A percentile compares a stretch with the other conserved stretches of the same genome.
phyloP scores from a whole-genome alignment of 2,888 invertebrate species.

The Diploptera punctata region DNA sequence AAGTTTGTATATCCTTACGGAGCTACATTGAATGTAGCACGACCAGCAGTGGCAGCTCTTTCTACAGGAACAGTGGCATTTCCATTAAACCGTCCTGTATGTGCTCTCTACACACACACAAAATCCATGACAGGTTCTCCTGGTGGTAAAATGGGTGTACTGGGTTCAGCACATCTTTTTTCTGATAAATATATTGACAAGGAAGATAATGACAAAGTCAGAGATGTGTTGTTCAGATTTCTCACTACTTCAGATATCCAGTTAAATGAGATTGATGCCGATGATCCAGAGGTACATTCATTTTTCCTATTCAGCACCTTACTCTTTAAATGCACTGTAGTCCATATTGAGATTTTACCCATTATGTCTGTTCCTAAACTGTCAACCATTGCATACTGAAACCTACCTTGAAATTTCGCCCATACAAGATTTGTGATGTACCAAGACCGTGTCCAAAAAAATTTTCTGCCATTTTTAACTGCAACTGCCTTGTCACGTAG shows the following conservation, averaged over 20 bases:
- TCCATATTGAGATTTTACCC: too few relatives aligned
- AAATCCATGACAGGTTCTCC: slow-evolving; percentile 49
- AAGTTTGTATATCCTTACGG: slow-evolving; percentile 95
- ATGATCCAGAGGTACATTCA: slow-evolving; percentile 87
- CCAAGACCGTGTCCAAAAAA: too few relatives aligned
- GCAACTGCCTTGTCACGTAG: too few relatives aligned
- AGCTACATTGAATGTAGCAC: slow-evolving; percentile 90
- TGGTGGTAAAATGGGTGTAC: slow-evolving; percentile 80
- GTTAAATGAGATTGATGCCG: slow-evolving; percentile 84
- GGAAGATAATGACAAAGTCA: slow-evolving; percentile 89
- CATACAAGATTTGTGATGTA: too few relatives aligned
- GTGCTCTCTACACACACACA: slow-evolving; percentile 77
- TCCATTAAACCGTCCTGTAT: slow-evolving; percentile 91
- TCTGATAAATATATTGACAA: slow-evolving; percentile 92
- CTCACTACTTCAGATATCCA: slow-evolving; percentile 69
- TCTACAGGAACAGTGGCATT: slow-evolving; percentile 94
- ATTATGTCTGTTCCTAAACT: too few relatives aligned
- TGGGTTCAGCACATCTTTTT: slow-evolving; percentile 93
- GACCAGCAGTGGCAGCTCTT: slow-evolving; percentile 86
- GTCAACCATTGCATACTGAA: too few relatives aligned
- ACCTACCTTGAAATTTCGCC: too few relatives aligned
- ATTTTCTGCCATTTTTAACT: too few relatives aligned
- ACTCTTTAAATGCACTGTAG: too few relatives aligned
- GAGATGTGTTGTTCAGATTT: slow-evolving; percentile 87
- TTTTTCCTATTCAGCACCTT: too few relatives aligned